Evolutionary conservation across 2,888 invertebrate genomes (phyloP).

Genomic region (Chrysina gloriosa): DNA sequence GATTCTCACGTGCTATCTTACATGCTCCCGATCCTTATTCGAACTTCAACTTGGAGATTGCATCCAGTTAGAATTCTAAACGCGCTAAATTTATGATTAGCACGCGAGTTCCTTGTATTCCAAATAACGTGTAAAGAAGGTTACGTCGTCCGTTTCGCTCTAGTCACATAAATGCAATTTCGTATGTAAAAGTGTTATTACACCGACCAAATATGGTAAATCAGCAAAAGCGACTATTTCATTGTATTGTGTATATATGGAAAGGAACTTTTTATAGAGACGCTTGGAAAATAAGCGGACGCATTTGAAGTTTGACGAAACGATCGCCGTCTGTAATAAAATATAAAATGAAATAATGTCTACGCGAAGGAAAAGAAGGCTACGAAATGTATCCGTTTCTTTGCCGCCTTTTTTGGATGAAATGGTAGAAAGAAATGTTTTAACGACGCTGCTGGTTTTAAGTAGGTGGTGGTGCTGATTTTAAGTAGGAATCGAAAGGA

Average conservation of each 20-base stretch:
- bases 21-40: too few species aligned
- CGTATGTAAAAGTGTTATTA: constrained; percentile 39
- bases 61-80: neutral
- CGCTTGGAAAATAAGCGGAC: neutral
- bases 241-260: constrained; percentile 41
- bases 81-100: neutral
- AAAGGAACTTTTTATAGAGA: constrained; percentile 27
- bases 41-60: neutral
- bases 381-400: too few species aligned
- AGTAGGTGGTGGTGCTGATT: too few species aligned
- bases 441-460: too few species aligned
- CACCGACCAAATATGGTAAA: constrained; percentile 42
- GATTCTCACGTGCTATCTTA: too few species aligned
- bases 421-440: too few species aligned
- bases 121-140: constrained; percentile 37
- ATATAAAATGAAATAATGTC: too few species aligned
- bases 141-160: constrained; percentile 16
- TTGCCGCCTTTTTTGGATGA: too few species aligned
- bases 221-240: constrained; percentile 40
- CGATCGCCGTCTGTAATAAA: too few species aligned
- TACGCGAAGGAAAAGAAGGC: too few species aligned
- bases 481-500: too few species aligned
- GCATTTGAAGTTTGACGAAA: neutral
- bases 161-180: constrained; percentile 34
- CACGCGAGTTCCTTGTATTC: neutral